Base-by-base conservation (phyloP, 2,797 vertebrate species). In the Chelidonichthys spinosus region DNA sequence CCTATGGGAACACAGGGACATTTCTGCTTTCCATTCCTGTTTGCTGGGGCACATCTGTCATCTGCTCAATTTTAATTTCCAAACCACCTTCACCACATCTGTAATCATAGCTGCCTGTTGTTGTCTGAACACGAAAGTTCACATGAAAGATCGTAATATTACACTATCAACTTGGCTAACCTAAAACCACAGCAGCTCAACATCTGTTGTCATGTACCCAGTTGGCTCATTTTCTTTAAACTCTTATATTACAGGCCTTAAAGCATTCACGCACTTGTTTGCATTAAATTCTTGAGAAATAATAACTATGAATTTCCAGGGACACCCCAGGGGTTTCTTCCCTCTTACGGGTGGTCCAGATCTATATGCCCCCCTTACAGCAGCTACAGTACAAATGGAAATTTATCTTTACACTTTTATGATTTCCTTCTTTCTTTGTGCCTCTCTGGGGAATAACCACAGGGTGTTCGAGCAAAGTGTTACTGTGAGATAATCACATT, bases 61-160 rank as follows among this genome's bases (percentile, higher is more conserved):
- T 79, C 56, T 25, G 17, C 40, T 32, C 11, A 13, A n/a, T 83
- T 82, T 88, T 75, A 53, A 89, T 92, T 88, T 86, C 78, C 83
- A 60, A 43, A 73, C 68, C 72, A 73, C 47, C 70, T 14, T 74
- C 50, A 72, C 43, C 77, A 76, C 81, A 86, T 85, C 82, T 92
- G 82, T 89, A 89, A 87, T 91, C 87, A 88, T 17, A 72, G 64
- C 64, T 76, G 39, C 25, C 70, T 78, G 79, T 61, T 67, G 85
- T 52, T 86, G 90, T 77, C 87, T 88, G 74, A 86, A 89, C 90
- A 90, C 0, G 90, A 85, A 89, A 49, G 50, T 15, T 17, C 49
- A 76, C 18, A 66, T 55, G 61, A 72, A 43, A 47, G 25, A 82
- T 69, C 0, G 5, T 76, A 4, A 76, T 79, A 71, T 80, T 42